phyloP scores from a whole-genome alignment of 2,888 invertebrate genomes.

The Tillus elongatus region DNA sequence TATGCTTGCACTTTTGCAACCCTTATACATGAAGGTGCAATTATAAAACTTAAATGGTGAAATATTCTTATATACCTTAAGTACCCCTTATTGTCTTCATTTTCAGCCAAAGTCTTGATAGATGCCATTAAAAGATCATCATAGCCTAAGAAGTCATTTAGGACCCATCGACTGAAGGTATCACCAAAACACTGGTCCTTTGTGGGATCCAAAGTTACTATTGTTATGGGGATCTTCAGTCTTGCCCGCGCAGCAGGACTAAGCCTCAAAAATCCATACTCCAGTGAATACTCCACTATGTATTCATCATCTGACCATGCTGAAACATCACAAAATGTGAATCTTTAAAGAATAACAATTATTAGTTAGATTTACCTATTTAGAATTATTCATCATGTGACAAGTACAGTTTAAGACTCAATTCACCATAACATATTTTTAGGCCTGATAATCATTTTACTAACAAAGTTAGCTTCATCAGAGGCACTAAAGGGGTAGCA shows the following conservation, averaged over 20 bases:
- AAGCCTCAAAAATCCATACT: constrained; percentile 90
- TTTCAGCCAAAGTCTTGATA: constrained; percentile 88
- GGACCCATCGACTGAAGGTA: constrained; percentile 75
- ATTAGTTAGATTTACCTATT: too few relatives aligned
- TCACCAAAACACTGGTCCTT: constrained; percentile 92
- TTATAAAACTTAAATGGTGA: too few relatives aligned
- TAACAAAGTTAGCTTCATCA: too few relatives aligned
- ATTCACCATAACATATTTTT: too few relatives aligned
- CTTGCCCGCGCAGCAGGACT: constrained; percentile 77
- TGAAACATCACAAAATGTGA: constrained; percentile 30
- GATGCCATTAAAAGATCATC: constrained; percentile 96
- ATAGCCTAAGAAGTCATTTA: constrained; percentile 91
- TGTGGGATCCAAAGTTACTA: constrained; percentile 77
- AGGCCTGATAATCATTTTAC: too few relatives aligned
- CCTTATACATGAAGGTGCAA: too few relatives aligned
- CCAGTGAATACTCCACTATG: constrained; percentile 94
- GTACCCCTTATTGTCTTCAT: constrained; percentile 94
- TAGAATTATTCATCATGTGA: too few relatives aligned
- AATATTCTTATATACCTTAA: constrained; percentile 64
- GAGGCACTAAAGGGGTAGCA: too few relatives aligned
- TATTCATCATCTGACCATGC: constrained; percentile 80
- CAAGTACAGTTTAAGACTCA: too few relatives aligned
- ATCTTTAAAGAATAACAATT: constrained; percentile 9
- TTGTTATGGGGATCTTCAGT: constrained; percentile 85
- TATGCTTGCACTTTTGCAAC: too few relatives aligned